Evolutionary conservation across 2,888 invertebrate genomes (phyloP), one percentile per base, ranked within the genome.

Genomic region (Eurytoma californica): DNA sequence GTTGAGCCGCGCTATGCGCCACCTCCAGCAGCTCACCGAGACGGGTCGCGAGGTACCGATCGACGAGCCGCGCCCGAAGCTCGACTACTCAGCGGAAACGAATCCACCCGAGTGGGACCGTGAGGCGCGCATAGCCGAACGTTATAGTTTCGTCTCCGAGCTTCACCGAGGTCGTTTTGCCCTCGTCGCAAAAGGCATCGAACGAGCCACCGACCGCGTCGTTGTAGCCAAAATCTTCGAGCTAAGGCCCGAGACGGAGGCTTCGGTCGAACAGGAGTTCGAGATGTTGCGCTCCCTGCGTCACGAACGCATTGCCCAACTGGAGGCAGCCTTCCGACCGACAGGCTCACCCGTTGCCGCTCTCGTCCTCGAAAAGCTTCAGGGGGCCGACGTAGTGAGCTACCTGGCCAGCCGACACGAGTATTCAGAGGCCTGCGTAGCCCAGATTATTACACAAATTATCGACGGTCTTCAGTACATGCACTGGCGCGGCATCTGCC

Each of bases 341-440:
- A 92, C 93, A 3, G 94, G 94, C 13, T 92, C 93, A 0, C 92
- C 94, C 0, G 92, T 94, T 0, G 94, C 95, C 2, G 94, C 95
- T 0, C 92, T 97, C 16, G 92, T 97, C 16, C 90, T 95, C 90
- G 97, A 97, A 86, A 96, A 96, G 87, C 91, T 97, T 0, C 97
- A 97, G 88, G 98, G 98, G 2, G 96, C 98, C 20, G 97, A 98
- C 86, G 93, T 99, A 57, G 91, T 98, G 4, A 96, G 97, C 0
- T 98, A 97, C 89, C 92, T 98, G 76, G 95, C 97, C 0, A 96
- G 95, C 84, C 93, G 95, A 70, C 97, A 97, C 89, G 96, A 97
- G 85, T 99, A 98, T 90, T 94, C 95, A 0, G 99, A 99, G 90
- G 97, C 98, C 90, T 95, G 95, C 90, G 97, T 98, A 0, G 95